Evolutionary conservation across 2,888 invertebrate species (phyloP).

Genomic region (Argyresthia goedartella): DNA sequence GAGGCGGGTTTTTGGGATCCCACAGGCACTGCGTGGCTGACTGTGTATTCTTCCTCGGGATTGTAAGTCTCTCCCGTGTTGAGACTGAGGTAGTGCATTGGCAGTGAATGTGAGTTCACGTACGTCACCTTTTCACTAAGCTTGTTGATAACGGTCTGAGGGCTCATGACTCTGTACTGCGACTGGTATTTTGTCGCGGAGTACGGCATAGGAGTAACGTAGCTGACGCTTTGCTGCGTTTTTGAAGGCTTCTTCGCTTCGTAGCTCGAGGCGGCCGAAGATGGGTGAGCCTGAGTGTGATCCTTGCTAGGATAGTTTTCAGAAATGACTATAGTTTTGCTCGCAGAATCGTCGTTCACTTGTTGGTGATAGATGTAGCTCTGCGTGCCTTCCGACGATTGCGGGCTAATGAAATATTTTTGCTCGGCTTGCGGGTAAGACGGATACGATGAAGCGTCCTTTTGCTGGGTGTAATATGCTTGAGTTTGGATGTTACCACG

Average conservation of each 20-base stretch:
- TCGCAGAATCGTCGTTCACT: constrained; percentile 25
- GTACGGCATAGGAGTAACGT: constrained; percentile 52
- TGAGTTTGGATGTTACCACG: constrained; percentile 2
- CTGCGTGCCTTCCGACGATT: constrained; percentile 22
- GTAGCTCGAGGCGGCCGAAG: constrained; percentile 17
- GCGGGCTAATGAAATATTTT: constrained; percentile 27
- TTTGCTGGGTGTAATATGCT: constrained; percentile 27
- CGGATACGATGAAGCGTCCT: constrained; percentile 26
- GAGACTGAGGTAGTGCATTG: constrained; percentile 29
- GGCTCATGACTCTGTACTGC: constrained; percentile 54
- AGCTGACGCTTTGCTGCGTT: constrained; percentile 45
- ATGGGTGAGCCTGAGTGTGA: constrained; percentile 67
- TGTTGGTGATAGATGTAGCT: constrained; percentile 41
- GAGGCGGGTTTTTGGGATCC: constrained; percentile 36
- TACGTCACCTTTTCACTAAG: constrained; percentile 51
- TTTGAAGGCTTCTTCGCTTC: constrained; percentile 24
- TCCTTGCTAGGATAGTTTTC: constrained; percentile 72
- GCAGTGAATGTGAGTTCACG: constrained; percentile 47
- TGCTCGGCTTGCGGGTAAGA: constrained; percentile 18
- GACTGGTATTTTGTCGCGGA: constrained; percentile 47
- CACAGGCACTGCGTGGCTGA: constrained; percentile 31
- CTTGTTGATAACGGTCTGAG: constrained; percentile 44
- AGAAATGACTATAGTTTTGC: constrained; percentile 42
- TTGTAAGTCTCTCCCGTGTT: constrained; percentile 17
- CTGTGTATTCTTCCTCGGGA: constrained; percentile 41